Base-by-base conservation (phyloP, 2,113 vertebrate genomes). In the Hippopotamus amphibius region DNA sequence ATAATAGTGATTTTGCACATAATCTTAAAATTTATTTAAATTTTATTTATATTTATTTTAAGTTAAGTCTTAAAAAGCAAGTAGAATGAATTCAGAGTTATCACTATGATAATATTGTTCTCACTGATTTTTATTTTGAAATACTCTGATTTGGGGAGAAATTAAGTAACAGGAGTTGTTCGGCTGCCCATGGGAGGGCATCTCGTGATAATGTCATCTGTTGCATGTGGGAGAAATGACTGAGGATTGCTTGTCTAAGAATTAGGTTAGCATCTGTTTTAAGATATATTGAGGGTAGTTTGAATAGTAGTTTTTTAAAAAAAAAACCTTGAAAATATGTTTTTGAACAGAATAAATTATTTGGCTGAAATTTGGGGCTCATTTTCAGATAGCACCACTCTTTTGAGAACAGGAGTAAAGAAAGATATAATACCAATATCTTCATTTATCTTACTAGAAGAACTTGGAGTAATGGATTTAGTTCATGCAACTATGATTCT, bases 361-460 rank as follows among this genome's bases (percentile, higher is more conserved):
- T 92, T 65, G 66, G 28, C 65, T 95, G 22, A 33, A 88, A 71
- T 89, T 86, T 4, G 46, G 63, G 13, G 14, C 55, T 57, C 9
- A 22, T 91, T 82, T 87, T 94, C 57, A 82, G 33, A 59, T 71
- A 63, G 79, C 5, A 69, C 7, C 30, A 76, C n/a, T 86, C 81
- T 85, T 80, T 63, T 69, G n/a, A 53, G 26, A 82, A 43, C 5
- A 68, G n/a, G 21, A 88, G 3, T 92, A 76, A 94, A 22, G 72
- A 77, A 82, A 85, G 21, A 72, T 68, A 30, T 24, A 88, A 22
- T 55, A 50, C 59, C 55, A n/a, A 4, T 80, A 5, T 65, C 57
- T 96, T 94, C n/a, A 41, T 72, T 94, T 92, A 74, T 77, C 48
- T 94, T 50, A 69, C 63, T 72, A 88, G 74, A 87, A 76, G 24